Evolutionary conservation across 1,140 invertebrate genomes (phyloP).

Genomic region (Chionoecetes opilio): DNA sequence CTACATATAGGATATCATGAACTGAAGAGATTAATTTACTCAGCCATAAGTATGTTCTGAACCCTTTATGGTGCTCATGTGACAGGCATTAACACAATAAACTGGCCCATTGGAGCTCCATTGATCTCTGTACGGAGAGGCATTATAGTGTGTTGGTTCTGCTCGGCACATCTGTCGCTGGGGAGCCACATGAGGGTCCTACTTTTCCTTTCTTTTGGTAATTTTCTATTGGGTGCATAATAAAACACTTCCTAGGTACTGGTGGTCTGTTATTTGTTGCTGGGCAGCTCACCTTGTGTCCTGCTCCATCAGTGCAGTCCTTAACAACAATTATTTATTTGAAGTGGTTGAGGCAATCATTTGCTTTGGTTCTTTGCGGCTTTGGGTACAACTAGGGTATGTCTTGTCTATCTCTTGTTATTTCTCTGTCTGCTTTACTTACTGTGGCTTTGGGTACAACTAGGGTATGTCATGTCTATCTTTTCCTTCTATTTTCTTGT

Average conservation of each 20-base stretch:
- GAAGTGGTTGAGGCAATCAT: slow-evolving; percentile 70
- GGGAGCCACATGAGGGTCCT: slow-evolving; percentile 64
- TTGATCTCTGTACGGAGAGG: slow-evolving; percentile 39
- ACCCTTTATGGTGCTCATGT: slow-evolving; percentile 54
- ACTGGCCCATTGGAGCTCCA: slow-evolving; percentile 8
- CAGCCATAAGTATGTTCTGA: neutral
- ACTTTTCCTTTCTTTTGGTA: slow-evolving; percentile 53
- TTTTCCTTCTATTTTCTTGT: neutral
- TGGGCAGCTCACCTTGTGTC: slow-evolving; percentile 70
- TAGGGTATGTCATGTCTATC: slow-evolving; percentile 70
- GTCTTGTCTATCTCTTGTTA: slow-evolving; percentile 46
- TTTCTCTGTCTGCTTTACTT: slow-evolving; percentile 56
- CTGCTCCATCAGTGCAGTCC: slow-evolving; percentile 64
- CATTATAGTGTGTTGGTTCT: slow-evolving; percentile 35
- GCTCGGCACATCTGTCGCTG: slow-evolving; percentile 60
- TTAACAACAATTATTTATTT: slow-evolving; percentile 45
- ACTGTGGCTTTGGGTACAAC: slow-evolving; percentile 74
- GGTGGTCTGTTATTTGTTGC: slow-evolving; percentile 69
- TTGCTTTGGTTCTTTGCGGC: slow-evolving; percentile 75
- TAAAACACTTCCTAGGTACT: slow-evolving; percentile 52
- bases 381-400: slow-evolving; percentile 78
- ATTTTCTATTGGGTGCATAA: slow-evolving; percentile 56
- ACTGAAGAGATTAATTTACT: neutral
- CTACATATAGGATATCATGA: too few species aligned
- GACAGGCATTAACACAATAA: slow-evolving; percentile 20